Evolutionary conservation across 2,888 invertebrate genomes (phyloP).

Genomic region (Netelia melanura): DNA sequence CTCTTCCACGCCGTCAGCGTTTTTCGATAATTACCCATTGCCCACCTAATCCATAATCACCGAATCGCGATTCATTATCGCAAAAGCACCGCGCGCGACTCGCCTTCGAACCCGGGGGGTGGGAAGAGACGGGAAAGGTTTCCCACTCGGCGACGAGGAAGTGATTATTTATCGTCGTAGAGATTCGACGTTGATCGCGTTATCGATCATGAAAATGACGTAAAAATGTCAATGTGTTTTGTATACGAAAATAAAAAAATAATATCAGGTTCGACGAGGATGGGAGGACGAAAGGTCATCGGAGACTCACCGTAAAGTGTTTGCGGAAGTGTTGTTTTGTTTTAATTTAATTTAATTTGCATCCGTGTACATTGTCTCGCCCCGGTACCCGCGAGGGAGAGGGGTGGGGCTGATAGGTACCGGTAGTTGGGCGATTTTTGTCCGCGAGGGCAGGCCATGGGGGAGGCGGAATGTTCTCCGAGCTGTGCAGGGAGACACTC

Average conservation of each 20-base stretch:
- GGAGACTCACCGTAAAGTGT: slow-evolving; percentile 34
- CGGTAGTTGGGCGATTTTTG: slow-evolving; percentile 57
- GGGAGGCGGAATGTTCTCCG: slow-evolving; percentile 86
- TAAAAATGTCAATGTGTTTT: too few species aligned
- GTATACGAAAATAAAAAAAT: neutral
- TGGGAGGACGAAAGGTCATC: slow-evolving; percentile 14
- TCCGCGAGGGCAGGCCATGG: slow-evolving; percentile 82
- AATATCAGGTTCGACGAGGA: slow-evolving; percentile 35
- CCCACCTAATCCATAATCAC: slow-evolving; percentile 46
- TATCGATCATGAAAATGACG: neutral
- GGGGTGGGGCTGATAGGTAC: too few species aligned
- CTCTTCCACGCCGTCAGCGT: slow-evolving; percentile 55
- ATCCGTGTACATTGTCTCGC: neutral
- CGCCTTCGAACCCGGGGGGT: neutral
- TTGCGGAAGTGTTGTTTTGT: neutral
- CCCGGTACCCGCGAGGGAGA: slow-evolving; percentile 53
- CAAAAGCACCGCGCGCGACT: neutral
- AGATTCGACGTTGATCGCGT: neutral
- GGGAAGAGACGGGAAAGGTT: too few species aligned
- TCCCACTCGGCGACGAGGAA: neutral
- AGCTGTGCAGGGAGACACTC: slow-evolving; percentile 86
- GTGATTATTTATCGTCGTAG: neutral
- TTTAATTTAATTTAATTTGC: slow-evolving; percentile 21
- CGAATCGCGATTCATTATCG: slow-evolving; percentile 44
- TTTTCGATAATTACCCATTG: slow-evolving; percentile 65